These are phyloP conservation scores for Cremastobaeus sp. DNA, from an alignment of 2,888 invertebrate genomes.

Conservation along the genomic window DNA sequence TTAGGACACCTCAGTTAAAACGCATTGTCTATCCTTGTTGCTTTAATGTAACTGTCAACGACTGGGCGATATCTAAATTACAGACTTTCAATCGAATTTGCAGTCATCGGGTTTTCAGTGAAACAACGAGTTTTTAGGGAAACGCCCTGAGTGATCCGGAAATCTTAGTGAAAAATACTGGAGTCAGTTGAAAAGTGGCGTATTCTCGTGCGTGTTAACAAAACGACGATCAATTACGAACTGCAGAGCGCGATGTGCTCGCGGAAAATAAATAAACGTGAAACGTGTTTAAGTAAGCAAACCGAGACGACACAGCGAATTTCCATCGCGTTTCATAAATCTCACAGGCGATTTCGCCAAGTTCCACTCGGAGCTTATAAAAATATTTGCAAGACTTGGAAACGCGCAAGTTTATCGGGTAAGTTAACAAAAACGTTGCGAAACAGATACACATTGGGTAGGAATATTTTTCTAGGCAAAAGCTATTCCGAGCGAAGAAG, in stretches of 20 bases:
- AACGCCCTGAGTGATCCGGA: too few species aligned
- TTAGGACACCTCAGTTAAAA: too few species aligned
- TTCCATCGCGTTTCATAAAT: constrained; percentile 37
- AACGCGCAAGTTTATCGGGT: constrained; percentile 33
- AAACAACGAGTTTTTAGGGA: too few species aligned
- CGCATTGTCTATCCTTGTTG: too few species aligned
- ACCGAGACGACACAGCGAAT: constrained; percentile 5
- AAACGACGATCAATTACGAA: neutral
- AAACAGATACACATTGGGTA: constrained; percentile 28
- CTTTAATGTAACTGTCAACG: too few species aligned
- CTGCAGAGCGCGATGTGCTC: too few species aligned
- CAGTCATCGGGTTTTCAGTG: too few species aligned
- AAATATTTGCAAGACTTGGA: constrained; percentile 42
- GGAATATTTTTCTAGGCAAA: constrained; percentile 5
- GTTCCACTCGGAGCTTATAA: constrained; percentile 22
- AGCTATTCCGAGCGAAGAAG: neutral
- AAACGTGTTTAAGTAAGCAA: neutral
- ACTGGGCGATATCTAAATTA: too few species aligned
- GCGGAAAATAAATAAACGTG: constrained; percentile 6
- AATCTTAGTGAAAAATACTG: too few species aligned
- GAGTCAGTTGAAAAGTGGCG: too few species aligned
- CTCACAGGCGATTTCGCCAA: constrained; percentile 24
- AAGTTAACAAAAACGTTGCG: constrained; percentile 27
- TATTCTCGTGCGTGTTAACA: too few species aligned
- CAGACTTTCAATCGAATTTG: too few species aligned